phyloP scores from a whole-genome alignment of 2,888 invertebrate species.

The Melanchra persicariae region DNA sequence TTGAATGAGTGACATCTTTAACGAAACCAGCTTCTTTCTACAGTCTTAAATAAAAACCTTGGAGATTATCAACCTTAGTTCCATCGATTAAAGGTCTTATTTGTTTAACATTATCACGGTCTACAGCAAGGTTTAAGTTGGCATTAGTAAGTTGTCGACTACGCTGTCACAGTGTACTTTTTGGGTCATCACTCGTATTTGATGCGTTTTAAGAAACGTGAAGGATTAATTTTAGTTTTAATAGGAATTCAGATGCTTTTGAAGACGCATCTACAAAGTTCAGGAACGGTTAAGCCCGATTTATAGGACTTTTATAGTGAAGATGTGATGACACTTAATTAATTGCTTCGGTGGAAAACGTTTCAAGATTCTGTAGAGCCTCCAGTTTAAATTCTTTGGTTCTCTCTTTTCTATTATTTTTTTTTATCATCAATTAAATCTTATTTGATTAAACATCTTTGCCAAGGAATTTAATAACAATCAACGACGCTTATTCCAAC shows the following conservation, averaged over 20 bases:
- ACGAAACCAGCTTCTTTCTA: constrained; percentile 70
- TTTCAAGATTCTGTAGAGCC: constrained; percentile 35
- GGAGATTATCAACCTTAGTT: constrained; percentile 61
- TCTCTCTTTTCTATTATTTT: constrained; percentile 30
- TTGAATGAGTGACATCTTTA: constrained; percentile 90
- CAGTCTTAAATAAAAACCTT: constrained; percentile 4
- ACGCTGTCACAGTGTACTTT: constrained; percentile 83
- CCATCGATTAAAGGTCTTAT: constrained; percentile 21
- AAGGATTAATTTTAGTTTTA: constrained; percentile 86
- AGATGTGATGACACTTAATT: constrained; percentile 66
- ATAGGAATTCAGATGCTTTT: constrained; percentile 80
- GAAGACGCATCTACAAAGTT: constrained; percentile 71
- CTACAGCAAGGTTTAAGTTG: constrained; percentile 63
- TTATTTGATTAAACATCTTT: neutral
- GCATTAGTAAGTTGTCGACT: constrained; percentile 84
- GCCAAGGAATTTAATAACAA: neutral
- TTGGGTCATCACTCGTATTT: constrained; percentile 86
- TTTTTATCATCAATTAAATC: constrained; percentile 3
- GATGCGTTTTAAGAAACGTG: constrained; percentile 85
- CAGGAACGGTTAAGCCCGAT: constrained; percentile 72
- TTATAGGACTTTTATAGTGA: constrained; percentile 74
- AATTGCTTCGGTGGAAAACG: constrained; percentile 52
- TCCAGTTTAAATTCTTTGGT: constrained; percentile 16
- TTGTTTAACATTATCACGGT: constrained; percentile 4
- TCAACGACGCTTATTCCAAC: neutral